Conservation (phyloP, 2,888 invertebrate species). For the Zaprionus lineosus region DNA sequence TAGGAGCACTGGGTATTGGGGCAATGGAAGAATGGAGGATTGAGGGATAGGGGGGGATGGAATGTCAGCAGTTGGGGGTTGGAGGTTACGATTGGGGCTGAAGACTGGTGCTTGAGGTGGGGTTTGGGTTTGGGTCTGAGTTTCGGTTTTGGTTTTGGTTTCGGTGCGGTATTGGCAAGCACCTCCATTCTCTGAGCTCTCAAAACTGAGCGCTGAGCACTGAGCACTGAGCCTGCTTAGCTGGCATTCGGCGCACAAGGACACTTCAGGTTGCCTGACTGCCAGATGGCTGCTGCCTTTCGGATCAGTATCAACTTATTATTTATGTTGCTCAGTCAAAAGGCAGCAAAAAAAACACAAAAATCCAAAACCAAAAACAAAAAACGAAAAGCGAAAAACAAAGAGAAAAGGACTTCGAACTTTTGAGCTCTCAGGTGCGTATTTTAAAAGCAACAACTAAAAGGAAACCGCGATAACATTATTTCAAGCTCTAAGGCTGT, state of each 20-base stretch:
- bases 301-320: conserved; percentile 36
- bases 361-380: background rate
- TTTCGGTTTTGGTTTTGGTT: no score
- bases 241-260: conserved; percentile 34
- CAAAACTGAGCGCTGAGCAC: no score
- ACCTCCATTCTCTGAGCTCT: no score
- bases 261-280: conserved; percentile 23
- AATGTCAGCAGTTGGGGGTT: conserved; percentile 14
- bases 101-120: no score
- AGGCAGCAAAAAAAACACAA: background rate
- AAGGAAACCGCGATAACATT: conserved; percentile 25
- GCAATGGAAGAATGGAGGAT: background rate
- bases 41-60: background rate
- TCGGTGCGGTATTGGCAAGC: no score
- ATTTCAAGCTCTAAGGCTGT: conserved; percentile 25
- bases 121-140: no score
- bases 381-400: background rate
- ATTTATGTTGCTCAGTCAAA: conserved; percentile 55
- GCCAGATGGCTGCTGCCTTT: conserved; percentile 1
- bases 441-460: conserved; percentile 38
- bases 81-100: no score
- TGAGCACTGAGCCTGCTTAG: conserved; percentile 44
- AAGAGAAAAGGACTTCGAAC: conserved; percentile 3
- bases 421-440: conserved; percentile 57
- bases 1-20: no score